These are phyloP conservation scores for Craniophora ligustri DNA, from an alignment of 2,888 invertebrate genomes.

Conservation along the genomic window DNA sequence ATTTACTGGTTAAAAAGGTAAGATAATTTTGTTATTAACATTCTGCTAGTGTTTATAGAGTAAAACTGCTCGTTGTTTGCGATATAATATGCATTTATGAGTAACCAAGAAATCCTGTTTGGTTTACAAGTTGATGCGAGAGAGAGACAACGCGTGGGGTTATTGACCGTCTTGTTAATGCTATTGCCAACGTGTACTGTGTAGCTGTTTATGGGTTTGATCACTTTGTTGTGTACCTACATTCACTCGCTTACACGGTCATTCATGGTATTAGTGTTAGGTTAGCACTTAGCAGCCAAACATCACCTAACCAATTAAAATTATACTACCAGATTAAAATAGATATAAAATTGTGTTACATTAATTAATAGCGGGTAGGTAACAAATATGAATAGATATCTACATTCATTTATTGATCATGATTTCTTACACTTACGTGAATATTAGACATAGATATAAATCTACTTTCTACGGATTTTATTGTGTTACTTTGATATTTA, in stretches of 20 bases:
- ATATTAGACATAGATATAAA: too few species aligned
- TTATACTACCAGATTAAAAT: too few species aligned
- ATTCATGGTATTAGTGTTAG: slow-evolving; percentile 17
- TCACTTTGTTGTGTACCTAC: slow-evolving; percentile 30
- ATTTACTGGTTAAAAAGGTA: slow-evolving; percentile 48
- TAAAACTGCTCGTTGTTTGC: slow-evolving; percentile 8
- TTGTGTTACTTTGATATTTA: too few species aligned
- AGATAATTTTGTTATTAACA: slow-evolving; percentile 35
- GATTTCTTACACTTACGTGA: too few species aligned
- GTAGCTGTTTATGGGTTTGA: slow-evolving; percentile 21
- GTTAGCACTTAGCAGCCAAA: too few species aligned
- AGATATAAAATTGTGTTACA: too few species aligned
- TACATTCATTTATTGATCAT: too few species aligned
- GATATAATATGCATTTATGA: slow-evolving; percentile 3
- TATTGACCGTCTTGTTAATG: slow-evolving; percentile 45
- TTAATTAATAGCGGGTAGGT: too few species aligned
- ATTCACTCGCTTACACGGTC: slow-evolving; percentile 24
- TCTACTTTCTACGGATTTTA: too few species aligned
- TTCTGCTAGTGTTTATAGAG: too few species aligned
- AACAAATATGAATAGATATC: too few species aligned
- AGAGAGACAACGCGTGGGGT: slow-evolving; percentile 47
- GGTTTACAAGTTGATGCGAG: slow-evolving; percentile 23
- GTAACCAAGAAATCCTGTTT: slow-evolving; percentile 28
- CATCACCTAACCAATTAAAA: slow-evolving; percentile 1
- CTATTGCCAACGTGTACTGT: slow-evolving; percentile 18